phyloP scores from a whole-genome alignment of 2,888 invertebrate species.

The Branchipolynoe longqiensis region DNA sequence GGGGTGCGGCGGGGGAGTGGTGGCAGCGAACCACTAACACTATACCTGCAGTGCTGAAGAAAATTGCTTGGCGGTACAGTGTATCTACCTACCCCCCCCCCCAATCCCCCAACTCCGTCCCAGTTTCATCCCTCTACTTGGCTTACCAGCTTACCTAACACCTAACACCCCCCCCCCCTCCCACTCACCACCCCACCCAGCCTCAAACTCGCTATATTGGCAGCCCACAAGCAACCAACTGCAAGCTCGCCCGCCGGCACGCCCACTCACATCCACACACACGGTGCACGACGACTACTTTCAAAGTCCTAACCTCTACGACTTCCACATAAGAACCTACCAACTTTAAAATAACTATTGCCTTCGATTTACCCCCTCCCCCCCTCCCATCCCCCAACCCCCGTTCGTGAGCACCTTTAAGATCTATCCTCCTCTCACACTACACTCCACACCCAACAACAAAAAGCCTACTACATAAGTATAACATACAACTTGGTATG shows the following conservation, averaged over 20 bases:
- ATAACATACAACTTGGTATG: too few species aligned
- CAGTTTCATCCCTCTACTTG: neutral
- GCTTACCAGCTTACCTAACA: slow-evolving; percentile 18
- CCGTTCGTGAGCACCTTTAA: neutral
- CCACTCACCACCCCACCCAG: neutral
- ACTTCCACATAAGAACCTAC: too few species aligned
- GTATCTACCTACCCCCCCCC: neutral
- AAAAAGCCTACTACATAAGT: too few species aligned
- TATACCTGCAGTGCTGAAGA: neutral
- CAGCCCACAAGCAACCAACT: too few species aligned
- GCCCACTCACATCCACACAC: too few species aligned
- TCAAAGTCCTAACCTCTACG: too few species aligned
- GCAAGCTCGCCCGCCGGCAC: too few species aligned
- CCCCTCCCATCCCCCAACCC: neutral
- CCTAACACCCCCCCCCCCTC: slow-evolving; percentile 3
- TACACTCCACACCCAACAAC: too few species aligned
- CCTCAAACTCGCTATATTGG: too few species aligned
- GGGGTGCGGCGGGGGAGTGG: slow-evolving; percentile 1
- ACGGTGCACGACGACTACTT: too few species aligned
- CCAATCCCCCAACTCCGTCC: neutral
- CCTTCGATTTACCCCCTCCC: neutral
- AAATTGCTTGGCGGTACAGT: too few species aligned
- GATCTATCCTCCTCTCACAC: neutral
- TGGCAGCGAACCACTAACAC: neutral
- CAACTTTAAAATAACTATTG: too few species aligned